Base-by-base conservation (phyloP, 1,140 invertebrate genomes). In the Zophobas morio region DNA sequence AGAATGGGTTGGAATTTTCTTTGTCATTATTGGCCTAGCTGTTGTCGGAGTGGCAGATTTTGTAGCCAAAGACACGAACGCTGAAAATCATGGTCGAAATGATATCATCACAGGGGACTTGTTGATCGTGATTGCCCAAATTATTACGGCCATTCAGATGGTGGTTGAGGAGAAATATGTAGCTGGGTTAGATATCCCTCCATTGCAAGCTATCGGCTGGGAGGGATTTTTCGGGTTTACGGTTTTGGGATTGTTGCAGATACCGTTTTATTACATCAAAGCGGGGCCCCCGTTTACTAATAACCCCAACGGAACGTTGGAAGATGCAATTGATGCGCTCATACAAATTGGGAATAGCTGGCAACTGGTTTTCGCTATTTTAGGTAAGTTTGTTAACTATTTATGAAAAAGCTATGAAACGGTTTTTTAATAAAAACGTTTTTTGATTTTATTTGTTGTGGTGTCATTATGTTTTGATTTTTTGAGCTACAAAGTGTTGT, bases 81-180 rank as follows among this genome's bases (percentile, higher is more conserved):
- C 85, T 0, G 88, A 85, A 8, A 77, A 84, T 35, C 85, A 88
- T 2, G 90, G 91, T 82, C 89, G 86, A n/a, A 98, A 97, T 86
- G 92, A 93, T 39, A 90, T 97, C 37, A 91, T 98, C 74, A 96
- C 96, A 2, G 97, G 98, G 36, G 96, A 99, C 88, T 85, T 98
- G 39, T 88, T 99, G 1, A 98, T 99, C 80, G 91, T 99, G 53
- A 91, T 95, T 82, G 96, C 97, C 1, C 96, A 97, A 87, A 92
- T 99, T 47, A 91, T 99, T 80, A 93, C 93, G n/a, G 94, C 96
- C 0, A 88, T 92, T 60, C 96, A 98, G 88, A 98, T 98, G 94
- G 96, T 98, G 0, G 92, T 96, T 63, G 97, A 99, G 88, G 96
- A 99, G 86, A 97, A 96, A 88, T 97, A 93, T 88, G 90, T 98